Base-by-base conservation (phyloP, 2,113 vertebrate genomes). In the Sinocyclocheilus grahami region DNA sequence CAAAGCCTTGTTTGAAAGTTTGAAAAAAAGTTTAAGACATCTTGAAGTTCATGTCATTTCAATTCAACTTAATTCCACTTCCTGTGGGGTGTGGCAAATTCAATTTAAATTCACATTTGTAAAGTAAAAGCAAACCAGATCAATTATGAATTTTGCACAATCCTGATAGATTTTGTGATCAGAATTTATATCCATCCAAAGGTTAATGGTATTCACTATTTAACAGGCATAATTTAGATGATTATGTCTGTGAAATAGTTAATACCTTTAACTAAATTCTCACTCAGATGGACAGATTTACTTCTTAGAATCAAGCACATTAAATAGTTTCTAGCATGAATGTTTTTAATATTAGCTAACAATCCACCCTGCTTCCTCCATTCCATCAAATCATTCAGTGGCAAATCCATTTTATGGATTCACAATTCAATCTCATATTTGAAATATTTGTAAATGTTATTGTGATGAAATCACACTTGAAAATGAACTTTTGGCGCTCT, bases 391-490 rank as follows among this genome's bases (percentile, higher is more conserved):
- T 76, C n/a, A 27, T 76, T 60, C 20, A 42, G 78, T 63, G 33
- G 55, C 55, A 81, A 81, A 46, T 30, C 30, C 55, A 62, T 62
- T 79, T 80, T 24, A 24, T 80, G 20, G 46, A 20, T 46, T 81
- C 37, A 81, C 62, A 65, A 67, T 48, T 65, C n/a, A 81, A 4
- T 27, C 60, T 11, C 13, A 48, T 48, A 46, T 39, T 46, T 81
- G 58, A 6, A 63, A 18, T 39, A 22, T 22, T 37, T 46, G 1
- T 30, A 81, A 79, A 79, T 14, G 53, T 58, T 20, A 81, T 27
- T 65, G 33, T 80, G 58, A 80, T 79, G 20, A 79, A 79, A 79
- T 63, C 37, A 27, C 27, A 27, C 27, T 27, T 27, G 27, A 27
- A 27, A 27, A 27, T 27, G 27, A 27, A 27, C 2, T 33, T 33